Base-by-base conservation (phyloP, 2,888 invertebrate genomes). In the Actias luna region DNA sequence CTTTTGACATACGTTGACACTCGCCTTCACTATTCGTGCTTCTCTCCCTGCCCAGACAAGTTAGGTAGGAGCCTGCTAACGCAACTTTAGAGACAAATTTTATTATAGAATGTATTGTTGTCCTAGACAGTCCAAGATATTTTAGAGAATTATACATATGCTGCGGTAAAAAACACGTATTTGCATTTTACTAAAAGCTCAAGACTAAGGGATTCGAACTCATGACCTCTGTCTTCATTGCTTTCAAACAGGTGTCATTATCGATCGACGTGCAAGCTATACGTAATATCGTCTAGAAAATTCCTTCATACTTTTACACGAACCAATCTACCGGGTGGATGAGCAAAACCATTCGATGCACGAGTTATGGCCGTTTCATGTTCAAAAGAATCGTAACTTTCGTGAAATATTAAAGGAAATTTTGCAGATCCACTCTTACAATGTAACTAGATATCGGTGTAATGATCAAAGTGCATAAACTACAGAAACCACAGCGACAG, bases 241-340 rank as follows among this genome's bases (percentile, higher is more conserved):
- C 33, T 33, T 33, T 33, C 33, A 33, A 33, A 5, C 33, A 33
- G 33, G 33, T 33, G 7, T 7, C 18, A 42, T 42, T 42, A 18
- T 18, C 8, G 42, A 42, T 42, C 42, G 18, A 42, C 42, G 1
- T 42, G 18, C 42, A 42, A 5, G 42, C 42, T 42, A 42, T 18
- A 7, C 18, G 42, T 42, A 42, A 42, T 42, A 50, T 61, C 33
- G 29, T 61, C 27, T 36, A 39, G 46, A 36, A 55, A 39, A 61
- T 61, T 29, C 55, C 33, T 58, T 22, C 14, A 50, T 22, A 12
- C 2, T 33, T 22, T 25, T 46, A 35, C 10, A 18, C 25, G 33
- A n/a, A 46, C 31, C 46, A 62, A 58, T 58, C 14, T 50, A 52
- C n/a, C 46, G 58, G 59, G 22, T 55, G 50, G 33, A 31, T 55